Evolutionary conservation across 2,797 vertebrate genomes (phyloP).

Genomic region (Micromesistius poutassou): DNA sequence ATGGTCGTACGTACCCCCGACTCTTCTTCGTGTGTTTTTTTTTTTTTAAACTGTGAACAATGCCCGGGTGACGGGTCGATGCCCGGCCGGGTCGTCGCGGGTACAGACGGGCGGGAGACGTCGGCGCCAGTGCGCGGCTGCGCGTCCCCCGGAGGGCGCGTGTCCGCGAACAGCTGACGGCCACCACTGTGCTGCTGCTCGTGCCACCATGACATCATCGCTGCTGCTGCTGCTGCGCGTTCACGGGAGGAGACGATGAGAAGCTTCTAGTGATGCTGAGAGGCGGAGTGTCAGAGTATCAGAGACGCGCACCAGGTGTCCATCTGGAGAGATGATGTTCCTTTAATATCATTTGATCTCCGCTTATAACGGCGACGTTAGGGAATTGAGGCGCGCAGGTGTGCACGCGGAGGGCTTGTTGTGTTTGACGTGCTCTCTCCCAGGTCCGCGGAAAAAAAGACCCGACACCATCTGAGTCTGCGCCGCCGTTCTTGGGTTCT

Average conservation of each 20-base stretch:
- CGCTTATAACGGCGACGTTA: background rate
- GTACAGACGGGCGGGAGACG: background rate
- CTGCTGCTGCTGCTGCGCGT: background rate
- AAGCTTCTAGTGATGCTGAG: background rate
- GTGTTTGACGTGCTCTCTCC: slow-evolving; percentile 30
- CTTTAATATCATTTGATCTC: background rate
- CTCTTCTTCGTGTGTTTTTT: too few species aligned
- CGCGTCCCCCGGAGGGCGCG: background rate
- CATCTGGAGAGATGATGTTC: background rate
- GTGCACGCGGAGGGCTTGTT: background rate
- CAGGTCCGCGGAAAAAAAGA: background rate
- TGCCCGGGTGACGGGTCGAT: background rate
- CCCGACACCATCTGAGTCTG: background rate
- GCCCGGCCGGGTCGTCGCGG: too few species aligned
- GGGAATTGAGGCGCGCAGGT: background rate
- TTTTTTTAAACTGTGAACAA: slow-evolving; percentile 5
- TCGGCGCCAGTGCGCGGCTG: background rate
- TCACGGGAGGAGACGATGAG: background rate
- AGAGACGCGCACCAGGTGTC: too few species aligned
- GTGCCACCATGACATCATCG: background rate
- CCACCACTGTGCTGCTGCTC: background rate
- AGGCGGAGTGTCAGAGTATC: background rate
- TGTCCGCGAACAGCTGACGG: background rate
- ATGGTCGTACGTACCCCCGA: background rate
- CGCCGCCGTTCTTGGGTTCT: background rate